These are phyloP conservation scores for Sceloporus undulatus DNA, from an alignment of 2,113 vertebrate species.

Conservation along the genomic window DNA sequence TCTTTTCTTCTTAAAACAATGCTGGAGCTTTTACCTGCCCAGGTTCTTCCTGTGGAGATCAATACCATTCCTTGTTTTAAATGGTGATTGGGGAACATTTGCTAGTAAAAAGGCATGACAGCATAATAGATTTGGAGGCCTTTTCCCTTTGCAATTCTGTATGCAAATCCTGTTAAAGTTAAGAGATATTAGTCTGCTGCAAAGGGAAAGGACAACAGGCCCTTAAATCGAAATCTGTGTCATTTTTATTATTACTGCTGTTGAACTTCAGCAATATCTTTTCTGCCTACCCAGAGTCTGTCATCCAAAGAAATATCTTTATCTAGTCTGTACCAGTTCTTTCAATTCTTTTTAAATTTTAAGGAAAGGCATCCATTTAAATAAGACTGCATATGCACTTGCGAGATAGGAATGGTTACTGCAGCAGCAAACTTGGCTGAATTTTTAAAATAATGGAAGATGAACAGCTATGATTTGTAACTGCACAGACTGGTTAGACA, in stretches of 20 bases:
- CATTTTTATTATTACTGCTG: neutral
- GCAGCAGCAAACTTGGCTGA: neutral
- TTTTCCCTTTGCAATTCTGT: neutral
- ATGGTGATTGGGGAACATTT: neutral
- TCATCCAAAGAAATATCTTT: neutral
- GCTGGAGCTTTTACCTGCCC: too few species aligned
- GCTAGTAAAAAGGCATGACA: neutral
- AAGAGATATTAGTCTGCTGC: neutral
- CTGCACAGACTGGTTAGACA: too few species aligned
- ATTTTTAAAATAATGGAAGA: neutral
- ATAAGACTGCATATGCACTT: neutral
- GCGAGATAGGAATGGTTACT: neutral
- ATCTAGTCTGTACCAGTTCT: neutral
- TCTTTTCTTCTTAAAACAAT: too few species aligned
- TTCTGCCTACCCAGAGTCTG: neutral
- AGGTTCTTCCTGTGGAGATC: too few species aligned
- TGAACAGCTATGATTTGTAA: too few species aligned
- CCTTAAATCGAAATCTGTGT: neutral
- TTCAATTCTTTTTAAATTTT: neutral
- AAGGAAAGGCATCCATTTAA: neutral
- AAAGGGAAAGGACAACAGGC: neutral
- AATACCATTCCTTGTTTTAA: too few species aligned
- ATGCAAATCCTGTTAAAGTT: slow-evolving; percentile 2
- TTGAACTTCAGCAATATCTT: neutral
- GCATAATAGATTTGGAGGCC: neutral